Percentiles rank a stretch among this genome's conserved stretches.
Evolutionary conservation across 2,888 invertebrate species (phyloP).

Genomic region (Parascotia fuliginaria): DNA sequence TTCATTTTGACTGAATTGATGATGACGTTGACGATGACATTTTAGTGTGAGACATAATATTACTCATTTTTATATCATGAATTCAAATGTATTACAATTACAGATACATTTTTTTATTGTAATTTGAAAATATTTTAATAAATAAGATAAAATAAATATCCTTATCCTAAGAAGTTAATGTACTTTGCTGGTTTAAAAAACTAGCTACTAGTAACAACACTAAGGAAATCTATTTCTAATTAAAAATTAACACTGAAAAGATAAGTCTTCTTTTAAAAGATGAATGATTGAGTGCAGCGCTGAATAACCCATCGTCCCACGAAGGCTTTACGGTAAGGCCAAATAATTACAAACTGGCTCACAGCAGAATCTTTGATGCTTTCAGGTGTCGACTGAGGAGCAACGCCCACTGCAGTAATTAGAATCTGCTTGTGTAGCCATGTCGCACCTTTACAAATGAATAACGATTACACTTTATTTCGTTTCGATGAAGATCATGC

Average conservation of each 20-base stretch:
- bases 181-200: too few species aligned
- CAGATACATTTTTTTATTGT: too few species aligned
- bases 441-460: slow-evolving; percentile 48
- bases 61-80: too few species aligned
- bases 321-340: slow-evolving; percentile 52
- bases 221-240: too few species aligned
- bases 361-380: slow-evolving; percentile 68
- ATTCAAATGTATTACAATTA: too few species aligned
- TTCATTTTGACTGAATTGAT: too few species aligned
- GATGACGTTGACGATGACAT: too few species aligned
- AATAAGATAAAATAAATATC: too few species aligned
- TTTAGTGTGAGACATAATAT: too few species aligned
- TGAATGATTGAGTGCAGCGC: slow-evolving; percentile 34
- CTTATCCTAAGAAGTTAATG: too few species aligned
- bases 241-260: background rate
- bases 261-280: slow-evolving; percentile 18
- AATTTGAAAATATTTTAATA: too few species aligned
- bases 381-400: slow-evolving; percentile 67
- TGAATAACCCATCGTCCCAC: slow-evolving; percentile 41
- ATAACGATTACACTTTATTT: slow-evolving; percentile 47
- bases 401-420: slow-evolving; percentile 73
- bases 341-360: slow-evolving; percentile 69
- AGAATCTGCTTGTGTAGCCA: slow-evolving; percentile 63
- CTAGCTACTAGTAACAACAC: too few species aligned
- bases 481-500: slow-evolving; percentile 26